These are phyloP conservation scores for Megaceryle alcyon DNA, from an alignment of 2,797 vertebrate species.

Conservation along the genomic window DNA sequence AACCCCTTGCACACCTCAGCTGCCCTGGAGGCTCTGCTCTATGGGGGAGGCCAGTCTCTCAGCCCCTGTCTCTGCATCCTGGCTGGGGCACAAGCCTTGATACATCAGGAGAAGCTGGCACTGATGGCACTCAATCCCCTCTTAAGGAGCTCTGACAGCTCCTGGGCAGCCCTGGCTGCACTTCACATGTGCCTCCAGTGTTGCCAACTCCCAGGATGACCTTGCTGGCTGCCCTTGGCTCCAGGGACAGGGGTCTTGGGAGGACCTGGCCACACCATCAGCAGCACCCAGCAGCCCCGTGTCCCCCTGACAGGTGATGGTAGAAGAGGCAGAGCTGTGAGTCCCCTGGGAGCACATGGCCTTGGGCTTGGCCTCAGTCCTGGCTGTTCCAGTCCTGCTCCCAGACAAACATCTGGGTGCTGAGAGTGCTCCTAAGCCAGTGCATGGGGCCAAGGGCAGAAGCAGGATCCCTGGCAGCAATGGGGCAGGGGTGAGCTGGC, in stretches of 20 bases:
- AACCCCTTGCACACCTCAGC: background rate
- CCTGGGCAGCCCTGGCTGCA: background rate
- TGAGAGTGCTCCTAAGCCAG: accelerated
- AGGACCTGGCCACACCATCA: background rate
- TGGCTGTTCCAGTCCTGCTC: accelerated
- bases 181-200: background rate
- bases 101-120: background rate
- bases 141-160: background rate
- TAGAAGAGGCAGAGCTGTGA: background rate
- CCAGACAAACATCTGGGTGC: accelerated
- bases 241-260: background rate
- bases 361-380: background rate
- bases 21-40: background rate
- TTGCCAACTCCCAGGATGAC: background rate
- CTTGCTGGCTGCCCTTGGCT: background rate
- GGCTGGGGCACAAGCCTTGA: background rate
- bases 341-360: background rate
- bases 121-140: background rate
- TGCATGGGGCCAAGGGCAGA: background rate
- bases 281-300: background rate
- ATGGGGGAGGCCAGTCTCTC: background rate
- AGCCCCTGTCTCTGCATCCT: background rate
- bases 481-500: background rate
- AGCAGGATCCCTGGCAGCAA: background rate
- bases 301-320: background rate